These are phyloP conservation scores for Euphonia xanthogaster DNA, from an alignment of 2,797 vertebrate species.

Conservation along the genomic window DNA sequence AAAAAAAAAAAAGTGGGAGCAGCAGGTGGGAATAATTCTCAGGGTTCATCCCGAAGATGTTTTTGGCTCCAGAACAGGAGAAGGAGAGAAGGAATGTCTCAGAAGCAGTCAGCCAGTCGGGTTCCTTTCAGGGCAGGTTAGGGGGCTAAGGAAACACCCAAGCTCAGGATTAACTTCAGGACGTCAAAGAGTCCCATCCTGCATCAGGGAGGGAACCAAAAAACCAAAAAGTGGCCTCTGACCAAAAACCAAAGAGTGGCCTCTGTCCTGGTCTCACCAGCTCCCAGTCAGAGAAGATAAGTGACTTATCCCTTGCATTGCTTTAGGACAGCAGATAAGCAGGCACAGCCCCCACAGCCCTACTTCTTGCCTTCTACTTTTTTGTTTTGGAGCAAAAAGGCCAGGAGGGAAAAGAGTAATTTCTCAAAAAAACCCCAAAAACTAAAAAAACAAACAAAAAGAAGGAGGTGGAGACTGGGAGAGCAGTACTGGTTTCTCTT, in stretches of 20 bases:
- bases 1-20: background rate
- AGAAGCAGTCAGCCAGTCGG: background rate
- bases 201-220: background rate
- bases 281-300: background rate
- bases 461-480: background rate
- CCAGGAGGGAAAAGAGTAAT: background rate
- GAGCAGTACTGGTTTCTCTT: background rate
- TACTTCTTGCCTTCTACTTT: conserved; percentile 71
- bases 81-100: background rate
- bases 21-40: background rate
- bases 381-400: conserved; percentile 38
- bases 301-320: background rate
- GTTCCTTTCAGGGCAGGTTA: background rate
- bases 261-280: background rate
- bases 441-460: background rate
- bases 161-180: background rate
- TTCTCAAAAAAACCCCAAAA: background rate
- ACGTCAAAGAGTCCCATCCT: background rate
- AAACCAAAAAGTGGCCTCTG: background rate
- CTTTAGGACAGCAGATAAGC: background rate
- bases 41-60: background rate
- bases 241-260: background rate
- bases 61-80: background rate
- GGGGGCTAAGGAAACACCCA: background rate
- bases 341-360: conserved; percentile 34